Percentiles rank a stretch among this genome's conserved stretches.
Evolutionary conservation across 2,888 invertebrate species (phyloP).

Genomic region (Hemaris fuciformis): DNA sequence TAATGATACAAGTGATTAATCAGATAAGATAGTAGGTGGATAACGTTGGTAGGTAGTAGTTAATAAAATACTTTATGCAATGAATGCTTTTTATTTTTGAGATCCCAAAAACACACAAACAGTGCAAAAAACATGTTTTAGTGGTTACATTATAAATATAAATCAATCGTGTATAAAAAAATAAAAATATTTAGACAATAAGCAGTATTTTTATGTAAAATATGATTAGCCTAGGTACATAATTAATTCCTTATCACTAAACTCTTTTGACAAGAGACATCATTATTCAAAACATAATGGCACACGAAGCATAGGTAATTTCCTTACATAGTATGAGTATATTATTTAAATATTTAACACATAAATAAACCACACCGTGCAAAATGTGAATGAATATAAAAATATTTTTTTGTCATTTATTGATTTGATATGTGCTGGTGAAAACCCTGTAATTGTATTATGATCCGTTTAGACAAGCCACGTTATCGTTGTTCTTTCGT

Average conservation of each 20-base stretch:
- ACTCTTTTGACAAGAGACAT: slow-evolving; percentile 33
- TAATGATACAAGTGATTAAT: too few relatives aligned
- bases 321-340: slow-evolving; percentile 40
- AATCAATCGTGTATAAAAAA: slow-evolving; percentile 32
- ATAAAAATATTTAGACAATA: slow-evolving; percentile 33
- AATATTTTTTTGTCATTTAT: slow-evolving; percentile 51
- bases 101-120: slow-evolving; percentile 82
- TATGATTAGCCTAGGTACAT: slow-evolving; percentile 20
- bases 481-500: slow-evolving; percentile 47
- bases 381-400: slow-evolving; percentile 46
- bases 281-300: slow-evolving; percentile 54
- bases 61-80: slow-evolving; percentile 44
- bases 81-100: slow-evolving; percentile 78
- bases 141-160: slow-evolving; percentile 34
- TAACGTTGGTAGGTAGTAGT: slow-evolving; percentile 5
- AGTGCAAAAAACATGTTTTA: slow-evolving; percentile 54
- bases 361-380: slow-evolving; percentile 41
- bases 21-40: background rate
- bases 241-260: slow-evolving; percentile 41
- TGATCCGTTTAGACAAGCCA: slow-evolving; percentile 64
- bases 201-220: slow-evolving; percentile 23
- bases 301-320: slow-evolving; percentile 71
- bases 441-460: slow-evolving; percentile 40
- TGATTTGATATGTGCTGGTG: slow-evolving; percentile 59
- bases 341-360: slow-evolving; percentile 27